Conservation (phyloP, 2,888 invertebrate species). For the Scaptomyza parva region DNA sequence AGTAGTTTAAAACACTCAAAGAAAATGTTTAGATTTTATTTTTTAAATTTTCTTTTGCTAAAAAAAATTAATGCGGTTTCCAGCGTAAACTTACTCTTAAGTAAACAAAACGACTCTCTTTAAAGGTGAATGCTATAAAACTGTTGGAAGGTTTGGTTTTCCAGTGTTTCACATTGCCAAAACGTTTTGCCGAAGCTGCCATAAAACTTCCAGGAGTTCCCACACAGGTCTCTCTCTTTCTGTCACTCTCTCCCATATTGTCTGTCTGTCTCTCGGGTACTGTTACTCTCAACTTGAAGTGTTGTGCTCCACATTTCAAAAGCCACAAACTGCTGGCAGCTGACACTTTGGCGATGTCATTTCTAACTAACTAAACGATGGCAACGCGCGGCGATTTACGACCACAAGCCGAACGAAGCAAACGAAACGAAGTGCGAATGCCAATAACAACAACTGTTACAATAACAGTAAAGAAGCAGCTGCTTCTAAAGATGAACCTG, state of each 20-base stretch:
- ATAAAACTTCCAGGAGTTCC: slow-evolving; percentile 52
- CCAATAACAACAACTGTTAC: slow-evolving; percentile 15
- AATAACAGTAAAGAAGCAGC: not conserved
- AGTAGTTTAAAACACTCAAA: too few relatives aligned
- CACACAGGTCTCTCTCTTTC: slow-evolving; percentile 15
- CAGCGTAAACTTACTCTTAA: slow-evolving; percentile 33
- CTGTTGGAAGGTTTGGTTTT: slow-evolving; percentile 15
- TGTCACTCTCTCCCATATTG: slow-evolving; percentile 9
- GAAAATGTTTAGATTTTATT: not conserved
- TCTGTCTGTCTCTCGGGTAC: slow-evolving; percentile 5
- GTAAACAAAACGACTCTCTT: slow-evolving; percentile 62
- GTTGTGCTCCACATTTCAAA: slow-evolving; percentile 65
- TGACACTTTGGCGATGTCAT: slow-evolving; percentile 69
- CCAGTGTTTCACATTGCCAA: slow-evolving; percentile 50
- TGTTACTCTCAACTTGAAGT: slow-evolving; percentile 21
- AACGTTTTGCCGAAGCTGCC: slow-evolving; percentile 46
- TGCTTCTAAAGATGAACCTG: slow-evolving; percentile 54
- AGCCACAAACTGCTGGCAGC: slow-evolving; percentile 71
- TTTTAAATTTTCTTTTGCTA: not conserved
- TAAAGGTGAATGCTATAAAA: slow-evolving; percentile 47
- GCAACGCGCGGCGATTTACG: slow-evolving; percentile 50
- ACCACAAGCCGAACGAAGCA: slow-evolving; percentile 31
- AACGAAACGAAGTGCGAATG: slow-evolving; percentile 49
- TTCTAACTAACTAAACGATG: slow-evolving; percentile 42
- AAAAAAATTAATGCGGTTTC: too few relatives aligned